Percentiles rank a stretch among this genome's conserved stretches.
Evolutionary conservation across 2,797 vertebrate genomes (phyloP).

Genomic region (Notolepis coatsorum): DNA sequence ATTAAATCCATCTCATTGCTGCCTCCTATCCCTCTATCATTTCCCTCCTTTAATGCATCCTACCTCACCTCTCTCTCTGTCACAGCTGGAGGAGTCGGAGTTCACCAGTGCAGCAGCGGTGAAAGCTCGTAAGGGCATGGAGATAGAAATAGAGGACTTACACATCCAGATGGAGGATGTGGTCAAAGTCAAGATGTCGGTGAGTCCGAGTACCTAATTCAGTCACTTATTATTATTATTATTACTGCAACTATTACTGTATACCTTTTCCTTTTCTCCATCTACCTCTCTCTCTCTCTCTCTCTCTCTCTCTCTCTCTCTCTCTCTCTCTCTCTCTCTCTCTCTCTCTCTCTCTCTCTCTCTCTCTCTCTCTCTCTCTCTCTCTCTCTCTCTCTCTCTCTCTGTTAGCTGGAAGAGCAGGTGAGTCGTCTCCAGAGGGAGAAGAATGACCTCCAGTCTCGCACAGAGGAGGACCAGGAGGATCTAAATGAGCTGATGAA

Average conservation of each 20-base stretch:
- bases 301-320: neutral
- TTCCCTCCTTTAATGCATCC: neutral
- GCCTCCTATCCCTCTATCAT: neutral
- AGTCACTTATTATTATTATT: conserved; percentile 6
- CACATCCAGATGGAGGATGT: conserved; percentile 97
- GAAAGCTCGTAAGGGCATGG: conserved; percentile 95
- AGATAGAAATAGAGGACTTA: conserved; percentile 95
- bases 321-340: neutral
- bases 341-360: neutral
- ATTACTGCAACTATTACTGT: neutral
- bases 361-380: neutral
- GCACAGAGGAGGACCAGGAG: conserved; percentile 97
- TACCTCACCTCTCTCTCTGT: conserved; percentile 28
- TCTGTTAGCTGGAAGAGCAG: conserved; percentile 94
- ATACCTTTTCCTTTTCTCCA: neutral
- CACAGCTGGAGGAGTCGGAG: conserved; percentile 96
- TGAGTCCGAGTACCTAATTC: conserved; percentile 71
- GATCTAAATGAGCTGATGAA: conserved; percentile 99
- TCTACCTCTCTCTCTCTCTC: conserved; percentile 25
- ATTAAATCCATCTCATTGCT: neutral
- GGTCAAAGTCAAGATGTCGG: conserved; percentile 90
- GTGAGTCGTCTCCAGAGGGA: conserved; percentile 95
- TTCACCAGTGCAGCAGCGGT: conserved; percentile 92
- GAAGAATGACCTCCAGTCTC: conserved; percentile 96
- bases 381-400: conserved; percentile 19